Percentiles rank a stretch among this genome's conserved stretches.
Conservation (phyloP, 1,140 invertebrate species). For the Drosophila rhopaloa region DNA sequence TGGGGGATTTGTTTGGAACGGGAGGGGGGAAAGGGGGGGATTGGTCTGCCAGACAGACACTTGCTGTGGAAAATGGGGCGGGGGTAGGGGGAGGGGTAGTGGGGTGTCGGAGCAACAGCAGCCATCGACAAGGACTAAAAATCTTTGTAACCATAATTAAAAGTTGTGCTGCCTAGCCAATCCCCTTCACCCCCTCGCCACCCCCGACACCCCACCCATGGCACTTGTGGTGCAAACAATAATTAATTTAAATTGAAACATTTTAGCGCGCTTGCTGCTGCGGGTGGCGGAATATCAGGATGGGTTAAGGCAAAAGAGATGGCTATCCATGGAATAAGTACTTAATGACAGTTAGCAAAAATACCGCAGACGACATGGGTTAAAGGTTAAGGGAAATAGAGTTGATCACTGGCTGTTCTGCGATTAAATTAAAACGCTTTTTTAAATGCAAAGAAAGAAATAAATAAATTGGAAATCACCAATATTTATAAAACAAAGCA, state of each 20-base stretch:
- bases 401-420: background rate
- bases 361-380: slow-evolving; percentile 10
- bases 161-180: slow-evolving; percentile 61
- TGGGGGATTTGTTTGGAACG: background rate
- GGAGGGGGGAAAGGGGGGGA: background rate
- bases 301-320: background rate
- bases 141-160: slow-evolving; percentile 83
- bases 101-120: slow-evolving; percentile 13
- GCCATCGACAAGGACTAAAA: slow-evolving; percentile 77
- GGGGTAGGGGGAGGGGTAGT: background rate
- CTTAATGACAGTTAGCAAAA: slow-evolving; percentile 10
- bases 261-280: slow-evolving; percentile 63
- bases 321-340: background rate
- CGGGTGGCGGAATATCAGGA: background rate
- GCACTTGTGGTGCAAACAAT: slow-evolving; percentile 80
- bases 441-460: too few species aligned
- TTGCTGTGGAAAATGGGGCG: background rate
- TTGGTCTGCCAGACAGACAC: slow-evolving; percentile 29
- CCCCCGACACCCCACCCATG: slow-evolving; percentile 19
- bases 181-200: background rate
- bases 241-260: slow-evolving; percentile 83
- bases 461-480: too few species aligned
- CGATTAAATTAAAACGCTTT: background rate
- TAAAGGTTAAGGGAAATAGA: slow-evolving; percentile 2
- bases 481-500: too few species aligned